phyloP scores from a whole-genome alignment of 1,140 invertebrate species.

The Lordiphosa clarofinis region DNA sequence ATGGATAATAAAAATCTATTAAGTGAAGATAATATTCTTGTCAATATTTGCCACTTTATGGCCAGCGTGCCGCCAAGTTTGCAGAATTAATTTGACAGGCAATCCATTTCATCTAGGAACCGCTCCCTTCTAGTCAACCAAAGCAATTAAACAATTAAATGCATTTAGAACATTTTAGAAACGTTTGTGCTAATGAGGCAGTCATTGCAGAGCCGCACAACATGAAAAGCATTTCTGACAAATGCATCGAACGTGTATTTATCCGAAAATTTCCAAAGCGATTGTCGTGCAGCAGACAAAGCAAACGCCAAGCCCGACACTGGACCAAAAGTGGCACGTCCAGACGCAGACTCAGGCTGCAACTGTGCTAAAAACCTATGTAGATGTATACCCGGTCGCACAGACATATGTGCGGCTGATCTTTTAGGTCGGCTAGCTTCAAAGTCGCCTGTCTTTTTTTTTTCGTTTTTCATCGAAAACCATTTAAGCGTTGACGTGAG shows the following conservation, averaged over 20 bases:
- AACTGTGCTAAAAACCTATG: slow-evolving; percentile 42
- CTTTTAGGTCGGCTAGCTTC: slow-evolving; percentile 36
- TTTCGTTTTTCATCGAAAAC: slow-evolving; percentile 34
- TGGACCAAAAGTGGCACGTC: slow-evolving; percentile 51
- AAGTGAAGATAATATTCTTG: slow-evolving; percentile 5
- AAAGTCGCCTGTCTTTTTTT: slow-evolving; percentile 15
- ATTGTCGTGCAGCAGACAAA: slow-evolving; percentile 45
- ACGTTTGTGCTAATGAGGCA: slow-evolving; percentile 27
- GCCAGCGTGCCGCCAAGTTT: slow-evolving; percentile 10
- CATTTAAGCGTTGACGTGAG: slow-evolving; percentile 45
- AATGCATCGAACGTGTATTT: slow-evolving; percentile 46
- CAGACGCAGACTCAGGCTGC: slow-evolving; percentile 25
- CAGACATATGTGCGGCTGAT: slow-evolving; percentile 33
- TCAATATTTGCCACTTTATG: slow-evolving; percentile 11
- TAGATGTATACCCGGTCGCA: slow-evolving; percentile 11
- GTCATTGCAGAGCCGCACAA: slow-evolving; percentile 3
- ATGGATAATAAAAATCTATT: slow-evolving; percentile 1
- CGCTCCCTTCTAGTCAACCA: slow-evolving; percentile 33
- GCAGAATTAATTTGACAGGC: slow-evolving; percentile 2
- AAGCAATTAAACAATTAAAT: slow-evolving; percentile 40
- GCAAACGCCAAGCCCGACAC: slow-evolving; percentile 14
- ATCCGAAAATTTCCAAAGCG: slow-evolving; percentile 42
- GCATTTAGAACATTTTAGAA: slow-evolving; percentile 45
- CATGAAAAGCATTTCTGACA: slow-evolving; percentile 43
- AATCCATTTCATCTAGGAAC: slow-evolving; percentile 9